phyloP scores from a whole-genome alignment of 2,797 vertebrate genomes.

The Carapus acus region DNA sequence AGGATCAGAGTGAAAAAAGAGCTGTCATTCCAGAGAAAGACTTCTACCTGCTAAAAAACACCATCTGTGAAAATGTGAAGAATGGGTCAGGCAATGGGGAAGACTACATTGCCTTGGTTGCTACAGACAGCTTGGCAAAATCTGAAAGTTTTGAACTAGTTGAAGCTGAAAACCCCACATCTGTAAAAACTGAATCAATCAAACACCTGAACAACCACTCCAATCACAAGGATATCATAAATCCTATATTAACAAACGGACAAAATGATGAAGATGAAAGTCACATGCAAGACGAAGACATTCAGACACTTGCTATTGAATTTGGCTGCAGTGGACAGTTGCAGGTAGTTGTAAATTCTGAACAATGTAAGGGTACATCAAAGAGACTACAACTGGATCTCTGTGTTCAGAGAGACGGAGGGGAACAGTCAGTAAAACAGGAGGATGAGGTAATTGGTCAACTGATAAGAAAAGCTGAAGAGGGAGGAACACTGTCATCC shows the following conservation, averaged over 20 bases:
- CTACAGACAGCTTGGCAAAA: not conserved
- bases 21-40: too few relatives aligned
- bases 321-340: not conserved
- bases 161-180: not conserved
- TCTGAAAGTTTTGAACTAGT: conserved; percentile 13
- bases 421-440: not conserved
- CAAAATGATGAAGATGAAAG: conserved; percentile 19
- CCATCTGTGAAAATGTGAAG: too few relatives aligned
- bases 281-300: conserved; percentile 9
- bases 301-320: conserved; percentile 8
- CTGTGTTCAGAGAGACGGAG: conserved; percentile 9
- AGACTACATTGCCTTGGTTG: too few relatives aligned
- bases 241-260: conserved; percentile 18
- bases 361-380: not conserved
- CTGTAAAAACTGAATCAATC: conserved; percentile 15
- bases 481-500: conserved; percentile 24
- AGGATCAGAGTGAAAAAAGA: too few relatives aligned
- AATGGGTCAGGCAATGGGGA: too few relatives aligned
- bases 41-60: too few relatives aligned
- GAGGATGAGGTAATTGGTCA: conserved; percentile 14
- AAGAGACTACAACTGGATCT: not conserved
- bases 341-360: not conserved
- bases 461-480: conserved; percentile 11
- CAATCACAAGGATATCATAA: conserved; percentile 4
- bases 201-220: conserved; percentile 5